phyloP scores from a whole-genome alignment of 1,140 invertebrate species.

The Drosophila saltans region DNA sequence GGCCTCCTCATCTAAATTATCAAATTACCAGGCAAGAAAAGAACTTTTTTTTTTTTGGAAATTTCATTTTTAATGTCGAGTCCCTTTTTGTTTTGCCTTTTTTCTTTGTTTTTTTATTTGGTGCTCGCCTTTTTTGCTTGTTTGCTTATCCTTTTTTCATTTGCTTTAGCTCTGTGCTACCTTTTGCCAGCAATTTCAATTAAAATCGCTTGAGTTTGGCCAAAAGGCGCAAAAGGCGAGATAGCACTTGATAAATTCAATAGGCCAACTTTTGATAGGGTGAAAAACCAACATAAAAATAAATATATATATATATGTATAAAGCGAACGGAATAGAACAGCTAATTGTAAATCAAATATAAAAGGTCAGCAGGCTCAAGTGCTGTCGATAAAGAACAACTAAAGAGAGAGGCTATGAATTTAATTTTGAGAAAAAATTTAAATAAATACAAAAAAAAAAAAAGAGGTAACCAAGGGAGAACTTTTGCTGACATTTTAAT shows the following conservation, averaged over 20 bases:
- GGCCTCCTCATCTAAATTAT: conserved; percentile 39
- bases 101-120: conserved; percentile 9
- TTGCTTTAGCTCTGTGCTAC: conserved; percentile 22
- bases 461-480: background rate
- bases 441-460: conserved; percentile 14
- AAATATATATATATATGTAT: too few species aligned
- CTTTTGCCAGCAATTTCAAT: conserved; percentile 61
- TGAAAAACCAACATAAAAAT: conserved; percentile 24
- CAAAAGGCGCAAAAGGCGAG: conserved; percentile 27
- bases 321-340: conserved; percentile 6
- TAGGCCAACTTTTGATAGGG: conserved; percentile 39
- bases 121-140: background rate
- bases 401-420: conserved; percentile 1
- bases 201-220: conserved; percentile 52
- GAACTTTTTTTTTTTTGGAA: conserved; percentile 16
- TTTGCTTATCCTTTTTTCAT: conserved; percentile 36
- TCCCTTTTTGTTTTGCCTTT: conserved; percentile 20
- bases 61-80: conserved; percentile 36
- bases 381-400: conserved; percentile 30
- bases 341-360: conserved; percentile 51
- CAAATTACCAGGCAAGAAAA: conserved; percentile 27
- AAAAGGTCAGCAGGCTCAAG: conserved; percentile 33
- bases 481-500: conserved; percentile 13
- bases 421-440: conserved; percentile 14
- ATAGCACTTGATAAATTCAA: conserved; percentile 57